phyloP scores from a whole-genome alignment of 2,888 invertebrate genomes.

The Ophioninae sp. region DNA sequence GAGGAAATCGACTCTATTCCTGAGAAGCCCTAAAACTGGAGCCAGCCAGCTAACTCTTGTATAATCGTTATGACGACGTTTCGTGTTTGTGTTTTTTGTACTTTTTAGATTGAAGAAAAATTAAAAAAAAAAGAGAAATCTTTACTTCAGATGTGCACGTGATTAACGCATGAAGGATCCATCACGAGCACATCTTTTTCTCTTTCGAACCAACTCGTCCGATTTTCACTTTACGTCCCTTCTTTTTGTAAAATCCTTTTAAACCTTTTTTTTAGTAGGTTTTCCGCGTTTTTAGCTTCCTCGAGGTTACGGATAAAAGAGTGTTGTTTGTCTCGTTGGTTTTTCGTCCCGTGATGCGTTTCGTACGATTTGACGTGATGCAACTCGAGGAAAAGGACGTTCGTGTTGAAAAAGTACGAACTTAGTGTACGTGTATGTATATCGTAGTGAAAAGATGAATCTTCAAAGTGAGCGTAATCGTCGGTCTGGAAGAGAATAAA shows the following conservation, averaged over 20 bases:
- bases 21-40: slow-evolving; percentile 46
- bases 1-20: slow-evolving; percentile 19
- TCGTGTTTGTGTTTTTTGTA: slow-evolving; percentile 8
- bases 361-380: not conserved
- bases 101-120: not conserved
- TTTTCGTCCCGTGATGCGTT: not conserved
- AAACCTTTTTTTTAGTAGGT: not conserved
- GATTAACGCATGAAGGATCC: not conserved
- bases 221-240: not conserved
- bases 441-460: slow-evolving; percentile 31
- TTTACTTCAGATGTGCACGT: too few species aligned
- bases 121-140: not conserved
- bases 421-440: not conserved
- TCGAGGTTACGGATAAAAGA: not conserved
- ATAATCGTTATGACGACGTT: slow-evolving; percentile 46
- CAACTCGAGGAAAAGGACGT: not conserved
- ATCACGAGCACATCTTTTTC: not conserved
- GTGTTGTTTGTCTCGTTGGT: not conserved
- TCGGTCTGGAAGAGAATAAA: slow-evolving; percentile 22
- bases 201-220: not conserved
- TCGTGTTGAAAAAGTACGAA: not conserved
- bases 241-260: not conserved
- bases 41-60: slow-evolving; percentile 16
- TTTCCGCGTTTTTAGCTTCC: not conserved
- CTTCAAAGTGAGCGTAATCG: slow-evolving; percentile 54